These are phyloP conservation scores for Psilanteris sp. DNA, from an alignment of 1,140 invertebrate species.

Conservation along the genomic window DNA sequence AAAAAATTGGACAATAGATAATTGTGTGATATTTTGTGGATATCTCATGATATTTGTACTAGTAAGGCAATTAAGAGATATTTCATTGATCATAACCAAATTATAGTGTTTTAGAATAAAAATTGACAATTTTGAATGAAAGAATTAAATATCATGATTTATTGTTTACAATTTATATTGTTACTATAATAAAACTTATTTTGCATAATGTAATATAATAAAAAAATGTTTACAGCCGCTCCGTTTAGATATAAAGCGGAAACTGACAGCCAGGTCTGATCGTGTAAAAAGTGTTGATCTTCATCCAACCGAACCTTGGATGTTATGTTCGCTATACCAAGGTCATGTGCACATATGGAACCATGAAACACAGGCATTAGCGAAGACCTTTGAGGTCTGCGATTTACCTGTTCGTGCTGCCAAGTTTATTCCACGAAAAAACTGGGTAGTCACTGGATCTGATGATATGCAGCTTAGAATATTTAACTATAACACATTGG, in stretches of 20 bases:
- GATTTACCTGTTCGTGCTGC: conserved; percentile 97
- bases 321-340: conserved; percentile 96
- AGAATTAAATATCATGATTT: too few species aligned
- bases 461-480: conserved; percentile 97
- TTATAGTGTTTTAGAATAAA: too few species aligned
- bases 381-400: conserved; percentile 98
- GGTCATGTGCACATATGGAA: conserved; percentile 99
- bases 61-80: too few species aligned
- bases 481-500: conserved; percentile 99
- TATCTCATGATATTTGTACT: too few species aligned
- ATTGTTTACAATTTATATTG: too few species aligned
- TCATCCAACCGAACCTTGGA: conserved; percentile 87
- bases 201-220: too few species aligned
- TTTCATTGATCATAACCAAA: too few species aligned
- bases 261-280: conserved; percentile 97
- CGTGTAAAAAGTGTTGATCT: conserved; percentile 98
- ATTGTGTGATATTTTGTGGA: too few species aligned
- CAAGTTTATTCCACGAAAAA: conserved; percentile 97
- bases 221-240: conserved; percentile 92
- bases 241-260: conserved; percentile 98
- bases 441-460: conserved; percentile 99
- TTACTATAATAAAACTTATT: too few species aligned
- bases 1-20: too few species aligned
- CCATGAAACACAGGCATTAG: conserved; percentile 94
- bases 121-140: too few species aligned